A percentile compares a stretch with the other conserved stretches of the same genome.
Conservation (phyloP, 2,113 vertebrate species). For the Corythoichthys haematopterus region DNA sequence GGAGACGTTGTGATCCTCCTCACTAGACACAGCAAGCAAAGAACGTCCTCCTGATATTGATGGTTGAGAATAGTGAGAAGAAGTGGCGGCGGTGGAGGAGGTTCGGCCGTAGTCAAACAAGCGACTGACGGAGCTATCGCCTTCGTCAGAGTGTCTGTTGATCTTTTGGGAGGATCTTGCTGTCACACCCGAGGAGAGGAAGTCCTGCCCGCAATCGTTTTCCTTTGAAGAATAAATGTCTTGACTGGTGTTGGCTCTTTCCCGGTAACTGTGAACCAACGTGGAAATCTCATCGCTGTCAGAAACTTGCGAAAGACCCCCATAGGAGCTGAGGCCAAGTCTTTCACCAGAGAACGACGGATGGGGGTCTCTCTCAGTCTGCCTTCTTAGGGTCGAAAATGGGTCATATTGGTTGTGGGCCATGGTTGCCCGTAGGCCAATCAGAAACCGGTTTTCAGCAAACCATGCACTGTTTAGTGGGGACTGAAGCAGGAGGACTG, state of each 20-base stretch:
- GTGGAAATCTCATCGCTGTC: constrained; percentile 7
- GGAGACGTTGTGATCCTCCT: constrained; percentile 1
- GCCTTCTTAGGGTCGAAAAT: constrained; percentile 71
- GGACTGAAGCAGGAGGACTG: constrained; percentile 79
- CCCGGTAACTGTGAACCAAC: constrained; percentile 47
- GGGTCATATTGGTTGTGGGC: constrained; percentile 80
- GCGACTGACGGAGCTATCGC: constrained; percentile 47
- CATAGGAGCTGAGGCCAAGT: too few species aligned
- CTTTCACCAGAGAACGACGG: constrained; percentile 47
- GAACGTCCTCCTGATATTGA: constrained; percentile 37
- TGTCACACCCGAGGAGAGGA: constrained; percentile 8
- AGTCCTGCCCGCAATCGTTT: constrained; percentile 55
- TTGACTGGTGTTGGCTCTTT: constrained; percentile 38
- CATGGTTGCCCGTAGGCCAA: constrained; percentile 83
- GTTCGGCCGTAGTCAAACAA: constrained; percentile 27
- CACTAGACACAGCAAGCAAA: not conserved
- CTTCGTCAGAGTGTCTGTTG: constrained; percentile 21
- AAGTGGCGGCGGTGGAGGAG: constrained; percentile 8
- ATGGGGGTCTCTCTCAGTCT: constrained; percentile 67
- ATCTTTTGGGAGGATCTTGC: constrained; percentile 13
- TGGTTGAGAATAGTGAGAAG: constrained; percentile 29
- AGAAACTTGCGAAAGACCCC: not conserved
- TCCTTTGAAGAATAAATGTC: constrained; percentile 52
- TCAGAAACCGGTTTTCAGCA: constrained; percentile 75
- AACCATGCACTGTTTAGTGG: constrained; percentile 25